Percentiles rank a stretch among this genome's conserved stretches.
Conservation (phyloP, 2,113 vertebrate species). For the Saguinus imperator region DNA sequence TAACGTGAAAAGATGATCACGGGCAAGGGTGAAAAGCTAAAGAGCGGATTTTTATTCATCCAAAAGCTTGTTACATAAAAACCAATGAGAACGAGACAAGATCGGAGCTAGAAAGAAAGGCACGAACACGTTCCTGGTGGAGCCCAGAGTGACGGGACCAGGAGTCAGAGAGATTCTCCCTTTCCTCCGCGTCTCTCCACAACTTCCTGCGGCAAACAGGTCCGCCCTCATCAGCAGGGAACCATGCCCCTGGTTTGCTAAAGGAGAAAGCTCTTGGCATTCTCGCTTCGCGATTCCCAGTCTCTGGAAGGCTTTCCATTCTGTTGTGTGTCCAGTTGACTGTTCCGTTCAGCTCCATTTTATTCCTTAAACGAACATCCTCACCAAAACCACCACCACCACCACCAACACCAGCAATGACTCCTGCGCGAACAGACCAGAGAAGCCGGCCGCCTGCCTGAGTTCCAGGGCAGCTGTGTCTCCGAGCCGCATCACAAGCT, state of each 20-base stretch:
- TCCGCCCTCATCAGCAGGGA: rapidly evolving
- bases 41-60: rapidly evolving
- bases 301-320: background rate
- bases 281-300: rapidly evolving
- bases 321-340: rapidly evolving
- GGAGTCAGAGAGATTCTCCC: no score
- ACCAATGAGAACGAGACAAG: rapidly evolving
- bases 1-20: rapidly evolving
- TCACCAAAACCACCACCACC: background rate
- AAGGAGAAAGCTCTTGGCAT: rapidly evolving
- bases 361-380: background rate
- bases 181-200: rapidly evolving
- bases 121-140: rapidly evolving
- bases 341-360: rapidly evolving
- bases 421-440: rapidly evolving
- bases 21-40: rapidly evolving
- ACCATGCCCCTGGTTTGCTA: background rate
- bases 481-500: no score
- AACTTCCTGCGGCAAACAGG: background rate
- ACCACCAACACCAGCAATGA: rapidly evolving
- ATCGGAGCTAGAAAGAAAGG: rapidly evolving
- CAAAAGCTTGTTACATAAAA: rapidly evolving
- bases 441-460: rapidly evolving
- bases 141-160: rapidly evolving
- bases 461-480: background rate